Conservation (phyloP, 2,888 invertebrate genomes). For the Malachius bipustulatus region DNA sequence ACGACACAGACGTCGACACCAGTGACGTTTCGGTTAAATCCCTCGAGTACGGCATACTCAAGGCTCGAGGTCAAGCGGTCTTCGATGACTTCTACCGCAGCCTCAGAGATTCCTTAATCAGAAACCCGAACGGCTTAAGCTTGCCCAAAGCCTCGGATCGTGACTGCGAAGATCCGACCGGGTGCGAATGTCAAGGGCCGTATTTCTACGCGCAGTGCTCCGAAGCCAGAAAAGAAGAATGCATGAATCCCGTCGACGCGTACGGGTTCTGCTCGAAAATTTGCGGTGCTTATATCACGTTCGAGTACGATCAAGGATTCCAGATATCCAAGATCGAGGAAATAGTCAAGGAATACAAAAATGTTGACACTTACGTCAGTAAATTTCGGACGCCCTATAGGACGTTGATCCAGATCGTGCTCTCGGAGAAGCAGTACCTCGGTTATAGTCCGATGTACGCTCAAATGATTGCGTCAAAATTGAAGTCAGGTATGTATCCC, state of each 20-base stretch:
- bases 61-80: not conserved
- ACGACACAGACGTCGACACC: too few species aligned
- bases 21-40: not conserved
- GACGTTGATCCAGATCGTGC: slow-evolving; percentile 23
- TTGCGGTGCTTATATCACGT: slow-evolving; percentile 15
- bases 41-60: not conserved
- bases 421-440: slow-evolving; percentile 24
- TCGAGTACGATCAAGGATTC: slow-evolving; percentile 16
- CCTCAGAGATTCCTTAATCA: not conserved
- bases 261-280: not conserved
- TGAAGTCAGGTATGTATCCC: too few species aligned
- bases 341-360: slow-evolving; percentile 16
- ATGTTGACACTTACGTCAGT: slow-evolving; percentile 22
- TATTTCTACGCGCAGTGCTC: slow-evolving; percentile 1
- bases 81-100: not conserved
- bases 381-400: slow-evolving; percentile 17
- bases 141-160: not conserved
- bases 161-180: not conserved
- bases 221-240: not conserved
- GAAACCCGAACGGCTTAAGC: not conserved
- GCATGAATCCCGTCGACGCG: not conserved
- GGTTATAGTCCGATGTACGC: slow-evolving; percentile 21
- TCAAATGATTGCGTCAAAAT: too few species aligned
- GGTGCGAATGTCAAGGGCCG: not conserved
- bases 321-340: slow-evolving; percentile 16